Percentiles rank a stretch among this genome's conserved stretches.
These are phyloP conservation scores for Andrena chrysosceles DNA, from an alignment of 2,888 invertebrate species.

Conservation along the genomic window DNA sequence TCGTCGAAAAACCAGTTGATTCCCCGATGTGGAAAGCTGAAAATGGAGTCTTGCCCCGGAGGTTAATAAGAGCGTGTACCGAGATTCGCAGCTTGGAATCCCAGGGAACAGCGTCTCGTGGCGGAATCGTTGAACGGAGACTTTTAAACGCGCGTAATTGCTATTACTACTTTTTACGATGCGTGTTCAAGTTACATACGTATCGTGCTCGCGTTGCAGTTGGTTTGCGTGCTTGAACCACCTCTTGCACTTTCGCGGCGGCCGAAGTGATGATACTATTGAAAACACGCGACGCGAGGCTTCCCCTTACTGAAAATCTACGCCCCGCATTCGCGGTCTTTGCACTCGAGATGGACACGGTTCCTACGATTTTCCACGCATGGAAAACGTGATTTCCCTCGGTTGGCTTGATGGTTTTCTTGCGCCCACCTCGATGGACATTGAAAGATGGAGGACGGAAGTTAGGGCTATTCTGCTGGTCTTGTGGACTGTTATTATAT, in stretches of 20 bases:
- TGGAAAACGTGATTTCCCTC: slow-evolving; percentile 4
- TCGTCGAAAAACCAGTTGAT: neutral
- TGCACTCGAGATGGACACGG: neutral
- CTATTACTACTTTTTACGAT: slow-evolving; percentile 17
- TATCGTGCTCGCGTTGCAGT: slow-evolving; percentile 2
- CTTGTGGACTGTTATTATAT: too few species aligned
- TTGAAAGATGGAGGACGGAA: neutral
- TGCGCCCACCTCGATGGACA: neutral
- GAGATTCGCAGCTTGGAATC: neutral
- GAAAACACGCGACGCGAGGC: slow-evolving; percentile 35
- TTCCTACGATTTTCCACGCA: neutral
- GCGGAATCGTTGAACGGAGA: neutral
- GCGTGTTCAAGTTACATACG: neutral
- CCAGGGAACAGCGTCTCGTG: neutral
- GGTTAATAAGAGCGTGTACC: slow-evolving; percentile 13
- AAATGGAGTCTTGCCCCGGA: neutral
- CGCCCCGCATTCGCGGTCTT: slow-evolving; percentile 26
- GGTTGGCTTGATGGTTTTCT: neutral
- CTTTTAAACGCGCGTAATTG: slow-evolving; percentile 23
- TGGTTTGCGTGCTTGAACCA: slow-evolving; percentile 31
- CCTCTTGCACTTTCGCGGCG: slow-evolving; percentile 27
- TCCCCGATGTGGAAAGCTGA: slow-evolving; percentile 4
- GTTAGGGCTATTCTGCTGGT: neutral
- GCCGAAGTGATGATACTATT: slow-evolving; percentile 21
- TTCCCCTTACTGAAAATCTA: slow-evolving; percentile 24